Percentiles rank a stretch among this genome's conserved stretches.
Evolutionary conservation across 1,140 invertebrate genomes (phyloP).

Genomic region (Drosophila eugracilis): DNA sequence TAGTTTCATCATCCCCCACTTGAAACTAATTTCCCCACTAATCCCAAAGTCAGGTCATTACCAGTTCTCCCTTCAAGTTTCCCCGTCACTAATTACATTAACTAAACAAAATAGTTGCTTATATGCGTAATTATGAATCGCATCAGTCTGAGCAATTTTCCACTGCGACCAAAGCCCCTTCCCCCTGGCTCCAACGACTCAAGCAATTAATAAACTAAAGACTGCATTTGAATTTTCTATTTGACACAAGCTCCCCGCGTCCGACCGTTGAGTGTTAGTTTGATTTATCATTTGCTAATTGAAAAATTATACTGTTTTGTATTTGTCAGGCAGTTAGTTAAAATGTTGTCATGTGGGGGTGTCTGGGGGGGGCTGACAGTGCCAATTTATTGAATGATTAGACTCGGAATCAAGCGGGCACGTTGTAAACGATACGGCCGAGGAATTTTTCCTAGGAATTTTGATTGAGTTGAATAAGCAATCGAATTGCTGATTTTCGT

Average conservation of each 20-base stretch:
- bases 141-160: slow-evolving; percentile 16
- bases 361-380: slow-evolving; percentile 46
- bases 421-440: slow-evolving; percentile 72
- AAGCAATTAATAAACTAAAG: slow-evolving; percentile 74
- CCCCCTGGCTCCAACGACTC: slow-evolving; percentile 5
- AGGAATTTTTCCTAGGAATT: slow-evolving; percentile 81
- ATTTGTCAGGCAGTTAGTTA: slow-evolving; percentile 81
- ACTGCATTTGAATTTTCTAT: slow-evolving; percentile 73
- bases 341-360: slow-evolving; percentile 68
- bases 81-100: slow-evolving; percentile 35
- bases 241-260: slow-evolving; percentile 48
- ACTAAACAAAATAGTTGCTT: slow-evolving; percentile 58
- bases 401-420: slow-evolving; percentile 42
- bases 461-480: slow-evolving; percentile 83
- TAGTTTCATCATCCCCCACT: slow-evolving; percentile 15
- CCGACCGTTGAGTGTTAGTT: slow-evolving; percentile 66
- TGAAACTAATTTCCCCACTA: slow-evolving; percentile 9
- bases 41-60: slow-evolving; percentile 23
- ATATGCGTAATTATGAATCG: slow-evolving; percentile 71
- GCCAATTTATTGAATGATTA: slow-evolving; percentile 80
- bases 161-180: neutral
- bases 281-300: slow-evolving; percentile 84
- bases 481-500: slow-evolving; percentile 55
- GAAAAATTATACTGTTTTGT: slow-evolving; percentile 81
- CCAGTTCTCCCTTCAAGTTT: slow-evolving; percentile 32